Evolutionary conservation across 2,888 invertebrate genomes (phyloP).

Genomic region (Drosophila prolongata): DNA sequence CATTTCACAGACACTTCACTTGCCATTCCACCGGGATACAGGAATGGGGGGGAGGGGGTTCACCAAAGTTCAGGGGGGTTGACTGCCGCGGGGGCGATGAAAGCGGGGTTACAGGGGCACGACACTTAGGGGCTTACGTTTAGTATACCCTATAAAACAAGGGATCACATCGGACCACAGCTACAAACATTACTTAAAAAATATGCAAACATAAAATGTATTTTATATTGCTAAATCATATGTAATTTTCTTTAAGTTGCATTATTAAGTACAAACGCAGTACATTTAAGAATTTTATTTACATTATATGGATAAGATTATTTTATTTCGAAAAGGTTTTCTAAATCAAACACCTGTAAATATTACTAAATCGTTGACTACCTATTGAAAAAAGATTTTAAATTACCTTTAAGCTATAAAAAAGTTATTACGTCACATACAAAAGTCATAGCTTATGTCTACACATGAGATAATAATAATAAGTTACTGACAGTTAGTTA

Average conservation of each 20-base stretch:
- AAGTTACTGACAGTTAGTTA: not conserved
- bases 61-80: slow-evolving; percentile 8
- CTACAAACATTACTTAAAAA: not conserved
- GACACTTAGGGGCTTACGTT: slow-evolving; percentile 15
- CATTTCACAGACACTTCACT: slow-evolving; percentile 70
- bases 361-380: too few species aligned
- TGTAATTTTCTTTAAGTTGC: too few species aligned
- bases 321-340: too few species aligned
- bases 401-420: too few species aligned
- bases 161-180: not conserved
- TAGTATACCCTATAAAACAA: slow-evolving; percentile 6
- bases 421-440: too few species aligned
- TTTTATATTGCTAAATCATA: not conserved
- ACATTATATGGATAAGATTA: too few species aligned
- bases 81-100: slow-evolving; percentile 1
- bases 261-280: too few species aligned
- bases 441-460: too few species aligned
- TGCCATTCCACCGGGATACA: slow-evolving; percentile 24
- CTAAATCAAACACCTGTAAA: too few species aligned
- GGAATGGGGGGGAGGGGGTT: not conserved
- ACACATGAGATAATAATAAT: not conserved
- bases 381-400: too few species aligned
- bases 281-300: not conserved
- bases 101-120: slow-evolving; percentile 8
- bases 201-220: not conserved